Evolutionary conservation across 1,140 invertebrate genomes (phyloP).

Genomic region (Papilio polytes): DNA sequence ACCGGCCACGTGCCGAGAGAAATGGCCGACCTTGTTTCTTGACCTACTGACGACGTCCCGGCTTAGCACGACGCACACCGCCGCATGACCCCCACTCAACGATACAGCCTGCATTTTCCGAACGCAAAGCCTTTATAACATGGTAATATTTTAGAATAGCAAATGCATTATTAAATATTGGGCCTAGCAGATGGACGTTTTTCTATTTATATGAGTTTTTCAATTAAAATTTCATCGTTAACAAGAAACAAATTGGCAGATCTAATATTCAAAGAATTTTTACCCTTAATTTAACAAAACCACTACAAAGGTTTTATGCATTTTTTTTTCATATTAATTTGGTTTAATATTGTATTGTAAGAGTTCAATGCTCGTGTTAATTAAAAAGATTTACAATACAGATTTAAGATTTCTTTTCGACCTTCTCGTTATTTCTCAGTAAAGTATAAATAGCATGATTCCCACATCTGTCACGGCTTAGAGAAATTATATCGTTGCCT

Average conservation of each 20-base stretch:
- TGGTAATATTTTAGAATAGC: background rate
- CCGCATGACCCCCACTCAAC: conserved; percentile 40
- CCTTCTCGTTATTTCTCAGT: conserved; percentile 17
- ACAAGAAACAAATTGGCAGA: no score
- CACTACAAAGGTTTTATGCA: no score
- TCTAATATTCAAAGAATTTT: no score
- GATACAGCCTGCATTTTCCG: conserved; percentile 28
- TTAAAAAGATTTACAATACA: background rate
- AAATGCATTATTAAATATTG: background rate
- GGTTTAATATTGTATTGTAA: no score
- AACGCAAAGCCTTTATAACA: conserved; percentile 18
- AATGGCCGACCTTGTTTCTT: conserved; percentile 77
- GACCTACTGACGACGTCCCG: conserved; percentile 75
- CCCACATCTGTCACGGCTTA: conserved; percentile 6
- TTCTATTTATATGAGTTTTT: no score
- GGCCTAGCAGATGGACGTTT: background rate
- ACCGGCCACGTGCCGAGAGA: conserved; percentile 53
- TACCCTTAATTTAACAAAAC: no score
- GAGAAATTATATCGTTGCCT: background rate
- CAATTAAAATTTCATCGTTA: no score
- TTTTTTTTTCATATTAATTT: no score
- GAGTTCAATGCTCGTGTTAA: background rate
- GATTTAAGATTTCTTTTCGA: background rate
- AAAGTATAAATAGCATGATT: conserved; percentile 5
- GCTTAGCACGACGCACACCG: conserved; percentile 60